A percentile compares a stretch with the other conserved stretches of the same genome.
Evolutionary conservation across 2,888 invertebrate genomes (phyloP).

Genomic region (Diarsia mendica): DNA sequence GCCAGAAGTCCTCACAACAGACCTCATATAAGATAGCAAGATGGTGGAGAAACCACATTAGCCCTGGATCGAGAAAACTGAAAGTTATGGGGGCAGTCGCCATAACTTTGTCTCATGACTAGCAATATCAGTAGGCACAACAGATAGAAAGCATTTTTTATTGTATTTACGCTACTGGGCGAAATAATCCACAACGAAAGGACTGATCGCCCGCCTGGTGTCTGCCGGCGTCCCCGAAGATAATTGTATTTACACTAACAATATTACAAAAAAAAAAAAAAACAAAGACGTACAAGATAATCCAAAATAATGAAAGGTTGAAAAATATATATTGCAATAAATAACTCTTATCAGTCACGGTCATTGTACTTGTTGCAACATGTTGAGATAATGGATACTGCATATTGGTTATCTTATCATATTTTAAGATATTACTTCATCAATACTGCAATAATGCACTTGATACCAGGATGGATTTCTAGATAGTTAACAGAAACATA

Average conservation of each 20-base stretch:
- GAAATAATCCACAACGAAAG: too few species aligned
- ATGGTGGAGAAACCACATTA: not conserved
- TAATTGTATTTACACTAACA: too few species aligned
- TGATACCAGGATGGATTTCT: not conserved
- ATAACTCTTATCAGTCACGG: not conserved
- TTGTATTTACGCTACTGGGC: too few species aligned
- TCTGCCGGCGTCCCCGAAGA: too few species aligned
- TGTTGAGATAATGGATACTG: constrained; percentile 10
- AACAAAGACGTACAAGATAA: not conserved
- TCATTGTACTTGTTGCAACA: not conserved
- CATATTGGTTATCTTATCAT: constrained; percentile 8
- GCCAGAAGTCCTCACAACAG: not conserved
- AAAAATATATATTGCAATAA: not conserved
- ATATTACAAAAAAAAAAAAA: too few species aligned
- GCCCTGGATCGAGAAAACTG: not conserved
- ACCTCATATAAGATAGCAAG: not conserved
- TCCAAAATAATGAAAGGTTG: too few species aligned
- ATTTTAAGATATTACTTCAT: not conserved
- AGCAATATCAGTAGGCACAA: not conserved
- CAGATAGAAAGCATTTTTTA: not conserved
- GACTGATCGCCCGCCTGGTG: too few species aligned
- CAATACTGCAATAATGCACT: constrained; percentile 36
- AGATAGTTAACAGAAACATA: not conserved
- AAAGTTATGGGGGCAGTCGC: not conserved
- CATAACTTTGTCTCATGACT: too few species aligned